Conservation (phyloP, 2,113 vertebrate species). For the Tupaia tana region DNA sequence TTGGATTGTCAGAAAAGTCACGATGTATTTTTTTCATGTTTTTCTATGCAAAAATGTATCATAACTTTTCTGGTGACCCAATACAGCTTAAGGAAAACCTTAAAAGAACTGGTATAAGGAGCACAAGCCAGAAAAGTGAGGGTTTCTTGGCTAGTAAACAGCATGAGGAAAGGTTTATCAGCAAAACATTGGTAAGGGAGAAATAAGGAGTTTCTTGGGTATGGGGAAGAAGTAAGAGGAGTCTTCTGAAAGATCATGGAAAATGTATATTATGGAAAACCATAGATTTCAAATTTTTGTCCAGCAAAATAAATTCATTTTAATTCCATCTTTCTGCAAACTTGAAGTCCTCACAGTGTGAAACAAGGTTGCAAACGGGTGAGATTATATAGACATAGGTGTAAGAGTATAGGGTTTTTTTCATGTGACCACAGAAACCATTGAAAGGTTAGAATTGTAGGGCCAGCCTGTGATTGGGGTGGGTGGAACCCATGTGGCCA, state of each 20-base stretch:
- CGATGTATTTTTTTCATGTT: too few relatives aligned
- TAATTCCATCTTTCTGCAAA: too few relatives aligned
- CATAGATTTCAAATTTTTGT: too few relatives aligned
- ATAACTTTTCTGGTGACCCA: too few relatives aligned
- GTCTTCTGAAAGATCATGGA: too few relatives aligned
- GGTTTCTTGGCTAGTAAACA: background rate
- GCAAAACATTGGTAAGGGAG: background rate
- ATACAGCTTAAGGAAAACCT: background rate
- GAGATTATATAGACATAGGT: background rate
- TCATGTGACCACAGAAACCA: background rate
- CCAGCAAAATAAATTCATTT: too few relatives aligned
- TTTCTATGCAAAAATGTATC: too few relatives aligned
- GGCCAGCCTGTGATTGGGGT: too few relatives aligned
- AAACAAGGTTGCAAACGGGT: background rate
- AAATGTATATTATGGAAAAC: too few relatives aligned
- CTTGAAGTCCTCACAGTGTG: background rate
- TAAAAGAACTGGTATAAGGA: background rate
- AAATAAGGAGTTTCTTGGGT: background rate
- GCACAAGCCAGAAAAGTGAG: background rate
- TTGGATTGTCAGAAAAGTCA: background rate
- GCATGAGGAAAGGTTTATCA: background rate
- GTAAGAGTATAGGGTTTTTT: background rate
- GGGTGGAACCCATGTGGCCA: too few relatives aligned
- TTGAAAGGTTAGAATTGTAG: background rate
- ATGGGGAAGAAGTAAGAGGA: background rate